Base-by-base conservation (phyloP, 1,140 invertebrate species). In the Chionoecetes opilio region DNA sequence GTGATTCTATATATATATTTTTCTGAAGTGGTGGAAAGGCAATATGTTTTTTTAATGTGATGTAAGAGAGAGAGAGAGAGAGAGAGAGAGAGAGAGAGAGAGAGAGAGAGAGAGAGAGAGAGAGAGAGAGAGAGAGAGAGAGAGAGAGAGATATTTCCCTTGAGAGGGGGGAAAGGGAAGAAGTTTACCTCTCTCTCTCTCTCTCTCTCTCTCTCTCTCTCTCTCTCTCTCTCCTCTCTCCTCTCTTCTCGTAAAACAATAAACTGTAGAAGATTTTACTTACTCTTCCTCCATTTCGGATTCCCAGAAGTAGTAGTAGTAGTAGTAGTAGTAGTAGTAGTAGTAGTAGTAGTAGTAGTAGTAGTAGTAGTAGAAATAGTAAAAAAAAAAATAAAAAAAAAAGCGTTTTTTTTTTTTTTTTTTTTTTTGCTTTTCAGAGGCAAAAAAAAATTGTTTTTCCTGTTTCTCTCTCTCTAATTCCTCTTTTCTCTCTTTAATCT, bases 161-260 rank as follows among this genome's bases (percentile, higher is more conserved):
- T 53, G 46, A 53, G 46, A 14, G 8, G 11, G 46, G 46, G 46
- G 11, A 53, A 53, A 53, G 11, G 46, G 46, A 11, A 53, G 46
- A 9, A 53, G 46, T 53, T 53, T 53, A 17, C 11, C 46, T 53
- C 46, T 53, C 46, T 53, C 46, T 53, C 46, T 53, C 46, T 53
- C 46, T 86, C 14, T 87, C 85, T 87, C 85, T 87, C 85, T 87
- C 85, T 87, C 85, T 87, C 85, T 87, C 85, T 87, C 32, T 87
- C 85, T 87, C 85, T 87, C 85, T 87, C 85, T 87, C 85, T 87
- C 85, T 86, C 85, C 85, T 86, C 85, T 86, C 85, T 86, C 85
- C 11, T 32, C 8, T 32, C 34, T 32, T 87, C 31, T 87, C 31
- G 21, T 32, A 0, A 87, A 87, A 32, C 29, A 9, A 17, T 53